phyloP scores from a whole-genome alignment of 2,888 invertebrate genomes.

The Polietes domitor region DNA sequence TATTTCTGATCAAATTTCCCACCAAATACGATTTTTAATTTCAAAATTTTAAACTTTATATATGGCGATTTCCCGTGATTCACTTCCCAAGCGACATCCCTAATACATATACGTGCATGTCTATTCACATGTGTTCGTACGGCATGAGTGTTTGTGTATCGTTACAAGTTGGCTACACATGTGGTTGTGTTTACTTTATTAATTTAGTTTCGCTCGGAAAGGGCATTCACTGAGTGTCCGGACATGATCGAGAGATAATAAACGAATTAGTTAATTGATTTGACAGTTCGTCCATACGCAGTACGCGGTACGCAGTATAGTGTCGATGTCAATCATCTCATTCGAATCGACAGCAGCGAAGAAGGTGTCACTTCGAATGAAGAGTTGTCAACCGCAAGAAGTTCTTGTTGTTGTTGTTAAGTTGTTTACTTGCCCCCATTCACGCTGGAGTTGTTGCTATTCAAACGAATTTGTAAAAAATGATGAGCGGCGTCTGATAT shows the following conservation, averaged over 20 bases:
- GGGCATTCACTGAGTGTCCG: background rate
- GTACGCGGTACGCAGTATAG: background rate
- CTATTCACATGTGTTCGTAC: too few species aligned
- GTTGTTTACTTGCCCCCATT: background rate
- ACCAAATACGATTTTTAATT: too few species aligned
- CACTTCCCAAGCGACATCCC: too few species aligned
- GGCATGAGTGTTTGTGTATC: too few species aligned
- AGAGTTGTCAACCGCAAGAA: background rate
- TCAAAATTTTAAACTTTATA: too few species aligned
- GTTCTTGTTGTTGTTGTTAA: background rate
- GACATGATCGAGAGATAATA: constrained; percentile 16
- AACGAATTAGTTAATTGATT: constrained; percentile 31
- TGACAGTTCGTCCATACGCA: background rate
- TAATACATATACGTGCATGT: too few species aligned
- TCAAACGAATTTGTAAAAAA: too few species aligned
- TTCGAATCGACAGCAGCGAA: background rate
- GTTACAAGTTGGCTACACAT: too few species aligned
- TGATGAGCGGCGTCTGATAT: too few species aligned
- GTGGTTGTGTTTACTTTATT: background rate
- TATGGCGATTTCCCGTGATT: too few species aligned
- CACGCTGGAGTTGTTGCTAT: background rate
- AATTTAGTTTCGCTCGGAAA: background rate
- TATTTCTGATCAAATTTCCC: too few species aligned
- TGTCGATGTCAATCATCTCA: background rate
- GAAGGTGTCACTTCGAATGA: background rate